Percentiles rank a stretch among this genome's conserved stretches.
phyloP scores from a whole-genome alignment of 2,888 invertebrate genomes.

The Leptarthrus brevirostris region DNA sequence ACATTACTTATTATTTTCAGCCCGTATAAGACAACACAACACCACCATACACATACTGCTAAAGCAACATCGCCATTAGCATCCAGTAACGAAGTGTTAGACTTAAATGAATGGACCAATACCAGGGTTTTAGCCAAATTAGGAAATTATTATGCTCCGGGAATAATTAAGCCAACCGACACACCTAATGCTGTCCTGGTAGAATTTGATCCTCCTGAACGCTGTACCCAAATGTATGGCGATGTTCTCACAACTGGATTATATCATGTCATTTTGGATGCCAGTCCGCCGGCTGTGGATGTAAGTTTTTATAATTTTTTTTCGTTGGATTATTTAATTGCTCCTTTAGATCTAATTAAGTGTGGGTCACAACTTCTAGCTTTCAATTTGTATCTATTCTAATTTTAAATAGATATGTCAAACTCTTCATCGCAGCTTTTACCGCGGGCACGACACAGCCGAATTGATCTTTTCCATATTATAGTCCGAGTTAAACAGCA shows the following conservation, averaged over 20 bases:
- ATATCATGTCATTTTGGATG: constrained; percentile 92
- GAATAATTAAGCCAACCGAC: constrained; percentile 81
- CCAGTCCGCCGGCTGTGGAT: constrained; percentile 87
- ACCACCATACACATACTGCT: neutral
- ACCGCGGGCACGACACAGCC: too few species aligned
- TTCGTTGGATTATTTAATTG: too few species aligned
- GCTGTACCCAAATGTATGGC: constrained; percentile 76
- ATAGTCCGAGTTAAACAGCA: too few species aligned
- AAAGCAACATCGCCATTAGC: neutral
- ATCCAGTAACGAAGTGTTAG: constrained; percentile 69
- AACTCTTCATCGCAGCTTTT: too few species aligned
- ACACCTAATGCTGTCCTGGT: constrained; percentile 80
- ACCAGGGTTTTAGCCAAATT: constrained; percentile 91
- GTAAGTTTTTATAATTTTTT: constrained; percentile 65
- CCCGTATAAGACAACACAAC: constrained; percentile 27
- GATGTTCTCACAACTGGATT: constrained; percentile 84
- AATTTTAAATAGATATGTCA: too few species aligned
- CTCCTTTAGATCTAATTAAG: too few species aligned
- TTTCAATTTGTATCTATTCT: too few species aligned
- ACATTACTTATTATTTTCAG: constrained; percentile 2
- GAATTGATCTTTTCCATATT: too few species aligned
- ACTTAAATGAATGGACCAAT: constrained; percentile 93
- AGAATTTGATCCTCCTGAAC: constrained; percentile 82
- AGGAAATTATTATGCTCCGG: constrained; percentile 85
- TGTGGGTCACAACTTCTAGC: too few species aligned